Percentiles rank a stretch among this genome's conserved stretches.
Conservation (phyloP, 2,113 vertebrate species). For the Heteronetta atricapilla region DNA sequence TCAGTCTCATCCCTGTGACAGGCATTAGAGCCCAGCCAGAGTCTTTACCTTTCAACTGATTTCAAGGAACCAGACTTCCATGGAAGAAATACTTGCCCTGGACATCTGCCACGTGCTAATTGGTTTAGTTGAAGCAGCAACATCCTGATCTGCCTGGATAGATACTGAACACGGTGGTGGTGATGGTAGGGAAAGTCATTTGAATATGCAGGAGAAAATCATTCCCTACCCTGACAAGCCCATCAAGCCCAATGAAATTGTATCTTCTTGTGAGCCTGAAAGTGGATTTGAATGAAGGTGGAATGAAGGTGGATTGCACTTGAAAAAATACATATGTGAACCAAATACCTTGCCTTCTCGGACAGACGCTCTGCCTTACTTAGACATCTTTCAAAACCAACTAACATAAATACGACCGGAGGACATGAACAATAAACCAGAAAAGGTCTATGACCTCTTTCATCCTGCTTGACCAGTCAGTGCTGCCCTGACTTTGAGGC, state of each 20-base stretch:
- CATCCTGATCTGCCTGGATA: conserved; percentile 9
- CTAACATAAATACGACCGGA: not conserved
- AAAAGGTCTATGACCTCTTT: not conserved
- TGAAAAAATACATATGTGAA: not conserved
- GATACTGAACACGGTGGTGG: not conserved
- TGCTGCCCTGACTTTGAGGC: not conserved
- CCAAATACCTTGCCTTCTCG: not conserved
- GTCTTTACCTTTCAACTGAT: not conserved
- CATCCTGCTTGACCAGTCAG: conserved; percentile 1
- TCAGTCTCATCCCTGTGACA: not conserved
- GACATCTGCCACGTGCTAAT: not conserved
- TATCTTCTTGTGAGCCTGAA: not conserved
- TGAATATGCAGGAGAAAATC: not conserved
- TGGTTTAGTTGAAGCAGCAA: not conserved
- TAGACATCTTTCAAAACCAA: not conserved
- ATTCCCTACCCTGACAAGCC: not conserved
- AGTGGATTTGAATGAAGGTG: too few relatives aligned
- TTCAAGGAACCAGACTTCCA: not conserved
- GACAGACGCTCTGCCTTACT: not conserved
- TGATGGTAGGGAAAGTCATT: not conserved
- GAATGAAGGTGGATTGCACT: not conserved
- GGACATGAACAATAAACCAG: not conserved
- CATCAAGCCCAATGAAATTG: not conserved
- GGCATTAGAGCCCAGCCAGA: not conserved
- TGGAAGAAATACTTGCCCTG: not conserved